Evolutionary conservation across 2,797 vertebrate genomes (phyloP).

Genomic region (Chiroxiphia lanceolata): DNA sequence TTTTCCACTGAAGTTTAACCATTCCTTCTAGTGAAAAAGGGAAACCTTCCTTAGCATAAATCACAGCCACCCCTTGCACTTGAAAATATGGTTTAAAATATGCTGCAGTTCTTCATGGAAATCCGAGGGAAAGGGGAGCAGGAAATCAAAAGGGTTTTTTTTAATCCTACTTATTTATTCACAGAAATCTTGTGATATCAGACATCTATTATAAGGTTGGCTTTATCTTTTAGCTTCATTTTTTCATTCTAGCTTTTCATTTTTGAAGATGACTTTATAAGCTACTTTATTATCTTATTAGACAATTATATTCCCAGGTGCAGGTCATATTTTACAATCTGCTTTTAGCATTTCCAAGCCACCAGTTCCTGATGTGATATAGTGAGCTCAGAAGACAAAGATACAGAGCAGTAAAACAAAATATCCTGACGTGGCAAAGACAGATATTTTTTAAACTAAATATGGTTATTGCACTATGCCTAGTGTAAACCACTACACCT

Average conservation of each 20-base stretch:
- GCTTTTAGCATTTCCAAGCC: background rate
- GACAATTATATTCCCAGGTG: background rate
- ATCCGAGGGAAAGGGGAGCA: background rate
- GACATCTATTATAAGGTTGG: background rate
- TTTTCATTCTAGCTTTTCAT: background rate
- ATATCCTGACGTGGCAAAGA: conserved; percentile 26
- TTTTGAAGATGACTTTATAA: background rate
- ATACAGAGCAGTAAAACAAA: background rate
- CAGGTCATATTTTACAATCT: background rate
- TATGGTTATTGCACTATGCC: conserved; percentile 14
- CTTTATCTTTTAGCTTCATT: background rate
- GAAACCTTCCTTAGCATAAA: background rate
- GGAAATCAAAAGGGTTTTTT: background rate
- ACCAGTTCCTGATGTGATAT: background rate
- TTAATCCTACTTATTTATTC: background rate
- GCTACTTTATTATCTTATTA: background rate
- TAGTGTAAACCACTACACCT: conserved; percentile 32
- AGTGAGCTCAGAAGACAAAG: background rate
- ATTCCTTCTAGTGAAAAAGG: background rate
- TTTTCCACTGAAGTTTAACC: background rate
- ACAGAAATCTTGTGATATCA: background rate
- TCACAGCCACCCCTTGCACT: background rate
- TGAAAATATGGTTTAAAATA: background rate
- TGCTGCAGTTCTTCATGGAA: background rate
- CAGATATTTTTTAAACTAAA: conserved; percentile 60